Evolutionary conservation across 2,113 vertebrate species (phyloP), one percentile per base, ranked within the genome.

Genomic region (Nothoprocta pentlandii): DNA sequence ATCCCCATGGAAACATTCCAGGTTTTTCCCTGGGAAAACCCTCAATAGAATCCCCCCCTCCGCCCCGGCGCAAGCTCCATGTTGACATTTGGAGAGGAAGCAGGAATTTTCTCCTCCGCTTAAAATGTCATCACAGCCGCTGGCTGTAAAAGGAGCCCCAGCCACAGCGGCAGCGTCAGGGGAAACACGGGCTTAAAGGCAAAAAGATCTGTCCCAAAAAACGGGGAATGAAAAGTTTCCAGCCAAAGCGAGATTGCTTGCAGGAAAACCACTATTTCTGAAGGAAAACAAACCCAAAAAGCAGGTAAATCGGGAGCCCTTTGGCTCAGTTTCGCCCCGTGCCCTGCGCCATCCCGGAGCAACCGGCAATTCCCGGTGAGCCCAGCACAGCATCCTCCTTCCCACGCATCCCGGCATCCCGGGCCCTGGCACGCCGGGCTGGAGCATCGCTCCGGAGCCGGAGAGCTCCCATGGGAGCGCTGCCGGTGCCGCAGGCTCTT

Each of bases 101-200:
- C 90, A 92, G 93, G 84, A 94, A 95, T 94, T 92, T 95, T 96
- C 82, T 86, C 84, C 85, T 94, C 85, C 58, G 78, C 83, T 96
- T 95, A 87, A 94, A 96, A 93, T 94, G 93, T 95, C 92, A 95
- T 94, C 88, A 90, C 93, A 94, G 90, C 74, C 90, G 95, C 91
- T 58, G 41, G 41, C 81, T 87, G 73, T 42, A 42, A 94, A 70
- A 41, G 47, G 20, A 66, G 84, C 66, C 62, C 19, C 90, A 92
- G 66, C 51, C 66, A 58, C 77, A 96, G 67, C 89, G 92, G 90
- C 88, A 95, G 93, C 93, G 95, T 81, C 62, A 94, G 95, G 74
- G 92, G 92, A 93, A 95, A 93, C 30, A 79, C 74, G 95, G 92
- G 84, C 77, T 95, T 94, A 74, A 95, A 96, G 90, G 22, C 83